These are phyloP conservation scores for Hemibagrus wyckioides DNA, from an alignment of 2,113 vertebrate genomes.

Conservation along the genomic window DNA sequence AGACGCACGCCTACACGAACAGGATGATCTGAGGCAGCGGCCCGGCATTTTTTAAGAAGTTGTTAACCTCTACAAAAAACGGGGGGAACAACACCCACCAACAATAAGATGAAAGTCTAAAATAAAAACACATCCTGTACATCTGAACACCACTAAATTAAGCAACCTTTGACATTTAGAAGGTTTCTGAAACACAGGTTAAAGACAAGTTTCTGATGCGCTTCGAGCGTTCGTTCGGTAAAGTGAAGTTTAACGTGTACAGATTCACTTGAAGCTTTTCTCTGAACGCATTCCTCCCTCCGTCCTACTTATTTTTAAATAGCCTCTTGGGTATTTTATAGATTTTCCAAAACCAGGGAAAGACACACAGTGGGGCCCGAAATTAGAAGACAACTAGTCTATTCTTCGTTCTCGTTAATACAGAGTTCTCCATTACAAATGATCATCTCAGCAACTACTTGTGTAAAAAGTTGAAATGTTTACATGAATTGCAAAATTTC, in stretches of 20 bases:
- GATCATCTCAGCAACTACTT: not conserved
- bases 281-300: not conserved
- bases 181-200: not conserved
- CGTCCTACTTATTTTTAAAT: not conserved
- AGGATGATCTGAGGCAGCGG: constrained; percentile 76
- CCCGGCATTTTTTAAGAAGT: constrained; percentile 66
- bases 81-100: constrained; percentile 6
- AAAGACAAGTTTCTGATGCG: not conserved
- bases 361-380: not conserved
- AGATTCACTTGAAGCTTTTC: not conserved
- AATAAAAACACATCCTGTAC: constrained; percentile 25
- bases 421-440: not conserved
- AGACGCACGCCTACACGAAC: constrained; percentile 75
- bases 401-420: not conserved
- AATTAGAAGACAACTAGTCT: not conserved
- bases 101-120: constrained; percentile 13
- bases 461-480: not conserved
- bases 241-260: not conserved
- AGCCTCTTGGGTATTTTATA: not conserved
- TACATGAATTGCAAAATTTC: not conserved
- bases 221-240: not conserved
- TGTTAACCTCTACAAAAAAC: constrained; percentile 34
- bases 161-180: constrained; percentile 26
- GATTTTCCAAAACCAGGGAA: not conserved
- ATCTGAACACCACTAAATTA: not conserved